Evolutionary conservation across 2,797 vertebrate species (phyloP).

Genomic region (Typhlichthys subterraneus): DNA sequence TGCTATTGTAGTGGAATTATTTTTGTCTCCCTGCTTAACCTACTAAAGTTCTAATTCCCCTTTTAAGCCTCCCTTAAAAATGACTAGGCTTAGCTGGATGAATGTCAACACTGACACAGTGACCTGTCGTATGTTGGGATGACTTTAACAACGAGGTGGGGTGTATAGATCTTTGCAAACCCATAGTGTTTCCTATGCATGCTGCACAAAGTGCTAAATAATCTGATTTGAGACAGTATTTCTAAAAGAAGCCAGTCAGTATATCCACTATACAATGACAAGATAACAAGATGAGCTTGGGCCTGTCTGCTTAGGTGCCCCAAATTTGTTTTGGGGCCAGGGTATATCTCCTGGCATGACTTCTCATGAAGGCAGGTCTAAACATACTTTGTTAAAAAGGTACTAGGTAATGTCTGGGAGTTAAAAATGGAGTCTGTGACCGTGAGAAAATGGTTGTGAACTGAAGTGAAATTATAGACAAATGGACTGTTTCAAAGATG

Average conservation of each 20-base stretch:
- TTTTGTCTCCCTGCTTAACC: no score
- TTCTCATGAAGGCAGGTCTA: no score
- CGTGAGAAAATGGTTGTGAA: not conserved
- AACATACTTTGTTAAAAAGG: no score
- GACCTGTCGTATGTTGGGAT: slow-evolving; percentile 20
- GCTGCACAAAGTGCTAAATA: slow-evolving; percentile 49
- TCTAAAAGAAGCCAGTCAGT: slow-evolving; percentile 54
- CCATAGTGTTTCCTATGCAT: slow-evolving; percentile 26
- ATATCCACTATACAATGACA: slow-evolving; percentile 56
- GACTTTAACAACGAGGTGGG: slow-evolving; percentile 15
- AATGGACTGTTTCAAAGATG: slow-evolving; percentile 17
- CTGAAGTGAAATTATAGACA: slow-evolving; percentile 3
- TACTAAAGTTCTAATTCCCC: no score
- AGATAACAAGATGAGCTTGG: slow-evolving; percentile 54
- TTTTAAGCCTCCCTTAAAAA: not conserved
- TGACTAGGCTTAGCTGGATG: not conserved
- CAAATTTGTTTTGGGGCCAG: slow-evolving; percentile 8
- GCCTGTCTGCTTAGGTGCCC: slow-evolving; percentile 36
- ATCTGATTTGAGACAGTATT: slow-evolving; percentile 53
- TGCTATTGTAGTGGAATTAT: no score
- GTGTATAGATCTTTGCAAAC: slow-evolving; percentile 15
- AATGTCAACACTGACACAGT: slow-evolving; percentile 4
- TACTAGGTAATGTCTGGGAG: no score
- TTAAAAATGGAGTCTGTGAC: not conserved
- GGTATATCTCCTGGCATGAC: no score